phyloP scores from a whole-genome alignment of 92 coral and sea anemone genomes.

The Plumapathes pennacea region DNA sequence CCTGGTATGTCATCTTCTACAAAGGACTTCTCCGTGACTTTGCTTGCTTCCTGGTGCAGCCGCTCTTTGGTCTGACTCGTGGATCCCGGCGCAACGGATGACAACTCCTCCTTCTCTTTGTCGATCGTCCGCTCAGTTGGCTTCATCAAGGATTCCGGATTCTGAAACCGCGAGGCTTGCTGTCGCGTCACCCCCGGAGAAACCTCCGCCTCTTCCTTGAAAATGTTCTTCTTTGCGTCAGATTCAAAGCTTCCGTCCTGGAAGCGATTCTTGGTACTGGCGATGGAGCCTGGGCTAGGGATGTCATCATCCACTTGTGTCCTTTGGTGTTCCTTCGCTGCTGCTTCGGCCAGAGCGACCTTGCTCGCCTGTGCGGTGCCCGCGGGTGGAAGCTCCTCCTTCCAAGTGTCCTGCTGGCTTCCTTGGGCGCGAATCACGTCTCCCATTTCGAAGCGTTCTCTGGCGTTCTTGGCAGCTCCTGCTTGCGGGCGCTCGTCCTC shows the following conservation, averaged over 20 bases:
- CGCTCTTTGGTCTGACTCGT: no score
- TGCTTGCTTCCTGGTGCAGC: slow-evolving; percentile 62
- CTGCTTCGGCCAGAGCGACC: slow-evolving; percentile 73
- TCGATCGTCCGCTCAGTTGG: slow-evolving; percentile 50
- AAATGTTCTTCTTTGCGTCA: slow-evolving; percentile 39
- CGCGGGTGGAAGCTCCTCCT: slow-evolving; percentile 50
- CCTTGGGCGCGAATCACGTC: slow-evolving; percentile 60
- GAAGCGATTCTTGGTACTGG: slow-evolving; percentile 31
- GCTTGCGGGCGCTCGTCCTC: slow-evolving; percentile 61
- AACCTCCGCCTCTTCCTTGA: slow-evolving; percentile 45
- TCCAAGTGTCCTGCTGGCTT: slow-evolving; percentile 34
- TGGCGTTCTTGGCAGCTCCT: slow-evolving; percentile 68
- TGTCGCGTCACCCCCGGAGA: slow-evolving; percentile 43
- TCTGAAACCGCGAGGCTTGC: slow-evolving; percentile 43
- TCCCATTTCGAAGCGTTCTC: slow-evolving; percentile 73
- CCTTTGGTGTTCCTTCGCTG: slow-evolving; percentile 40
- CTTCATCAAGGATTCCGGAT: slow-evolving; percentile 19
- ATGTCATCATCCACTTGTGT: slow-evolving; percentile 29
- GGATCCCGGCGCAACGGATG: no score
- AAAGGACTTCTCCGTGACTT: slow-evolving; percentile 15
- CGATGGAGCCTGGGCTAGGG: slow-evolving; percentile 33
- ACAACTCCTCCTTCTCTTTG: slow-evolving; percentile 42
- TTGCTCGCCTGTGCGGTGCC: slow-evolving; percentile 68
- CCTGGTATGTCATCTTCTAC: slow-evolving; percentile 28
- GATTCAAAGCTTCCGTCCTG: slow-evolving; percentile 50